Evolutionary conservation across 1,140 invertebrate species (phyloP).

Genomic region (Palaemon carinicauda): DNA sequence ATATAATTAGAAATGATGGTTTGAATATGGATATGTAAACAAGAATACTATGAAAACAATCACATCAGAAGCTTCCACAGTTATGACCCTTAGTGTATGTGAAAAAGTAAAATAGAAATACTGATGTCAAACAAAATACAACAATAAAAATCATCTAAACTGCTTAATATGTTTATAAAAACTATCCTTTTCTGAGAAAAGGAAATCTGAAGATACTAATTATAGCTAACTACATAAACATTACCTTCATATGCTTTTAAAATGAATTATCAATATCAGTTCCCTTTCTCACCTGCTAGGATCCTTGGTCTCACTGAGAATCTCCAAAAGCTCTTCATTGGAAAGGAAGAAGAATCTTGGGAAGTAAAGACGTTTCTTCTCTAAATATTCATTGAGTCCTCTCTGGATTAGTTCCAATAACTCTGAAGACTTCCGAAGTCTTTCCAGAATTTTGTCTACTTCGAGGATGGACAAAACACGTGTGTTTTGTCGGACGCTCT

Average conservation of each 20-base stretch:
- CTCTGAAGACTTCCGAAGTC: constrained; percentile 87
- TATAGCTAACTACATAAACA: no score
- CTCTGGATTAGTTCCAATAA: constrained; percentile 89
- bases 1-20: neutral
- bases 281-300: constrained; percentile 70
- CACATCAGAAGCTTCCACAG: no score
- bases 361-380: constrained; percentile 94
- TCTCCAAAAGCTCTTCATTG: constrained; percentile 95
- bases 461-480: constrained; percentile 85
- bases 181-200: no score
- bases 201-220: no score
- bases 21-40: no score
- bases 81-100: no score
- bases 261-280: neutral
- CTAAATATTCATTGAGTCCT: constrained; percentile 92
- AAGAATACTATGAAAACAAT: no score
- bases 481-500: constrained; percentile 78
- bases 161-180: no score
- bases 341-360: constrained; percentile 97
- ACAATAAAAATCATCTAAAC: no score
- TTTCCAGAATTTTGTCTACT: constrained; percentile 93
- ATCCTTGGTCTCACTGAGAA: constrained; percentile 96
- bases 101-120: no score
- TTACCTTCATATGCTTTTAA: neutral
- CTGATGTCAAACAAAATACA: no score